Base-by-base conservation (phyloP, 2,797 vertebrate species). In the Pitangus sulphuratus region DNA sequence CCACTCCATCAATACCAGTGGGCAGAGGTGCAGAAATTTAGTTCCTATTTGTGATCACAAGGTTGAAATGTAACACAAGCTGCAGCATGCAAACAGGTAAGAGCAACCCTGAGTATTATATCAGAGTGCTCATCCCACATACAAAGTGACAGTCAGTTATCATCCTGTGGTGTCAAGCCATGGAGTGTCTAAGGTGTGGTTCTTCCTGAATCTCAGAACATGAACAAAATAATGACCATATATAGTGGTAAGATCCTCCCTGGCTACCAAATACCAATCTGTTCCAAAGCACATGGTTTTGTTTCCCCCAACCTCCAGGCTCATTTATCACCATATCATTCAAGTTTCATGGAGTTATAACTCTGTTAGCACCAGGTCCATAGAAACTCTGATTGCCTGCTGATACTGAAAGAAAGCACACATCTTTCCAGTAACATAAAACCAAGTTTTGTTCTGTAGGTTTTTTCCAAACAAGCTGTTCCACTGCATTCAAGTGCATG, bases 341-440 rank as follows among this genome's bases (percentile, higher is more conserved):
- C 2, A 0, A 61, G 62, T 88, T 93, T 95, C 80, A 70, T 79
- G 62, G 60, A 82, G 80, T 70, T 96, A 79, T 89, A 95, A 95
- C 62, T 95, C 93, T 93, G 75, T 89, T 94, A 96, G 82, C 93
- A 84, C 85, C 48, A 64, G 22, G 56, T n/a, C 70, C 62, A 77
- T 39, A 91, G 89, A 93, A 96, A 93, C 74, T 86, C 50, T 1
- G 37, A 88, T 88, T 5, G 1, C 85, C 85, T 79, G 87, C 62
- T 82, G 90, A 95, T 84, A 88, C 40, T 31, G 1, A 90, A 83
- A 88, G 66, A 94, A 91, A 95, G 48, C 40, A 89, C 42, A 61
- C 40, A 45, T 93, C 77, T 95, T 95, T 79, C 58, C 91, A 93
- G 66, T 35, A 93, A 86, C 19, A 30, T 18, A 92, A 95, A 95